Percentiles rank a stretch among this genome's conserved stretches.
Conservation (phyloP, 2,113 vertebrate genomes). For the Hemichromis elongatus region DNA sequence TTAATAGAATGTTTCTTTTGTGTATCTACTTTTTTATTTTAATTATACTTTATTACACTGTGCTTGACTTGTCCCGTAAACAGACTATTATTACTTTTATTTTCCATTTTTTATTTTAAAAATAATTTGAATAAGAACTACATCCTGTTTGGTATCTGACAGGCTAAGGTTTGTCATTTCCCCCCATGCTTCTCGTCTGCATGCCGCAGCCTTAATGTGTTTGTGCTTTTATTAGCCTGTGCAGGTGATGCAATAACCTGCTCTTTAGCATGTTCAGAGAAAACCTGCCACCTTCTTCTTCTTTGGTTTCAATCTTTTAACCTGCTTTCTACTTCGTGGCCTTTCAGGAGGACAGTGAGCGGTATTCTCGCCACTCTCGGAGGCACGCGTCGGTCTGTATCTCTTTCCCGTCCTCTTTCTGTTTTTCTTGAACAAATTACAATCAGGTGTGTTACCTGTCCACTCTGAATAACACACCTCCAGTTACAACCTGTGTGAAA, state of each 20-base stretch:
- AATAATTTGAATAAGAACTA: background rate
- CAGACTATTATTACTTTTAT: background rate
- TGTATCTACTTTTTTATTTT: background rate
- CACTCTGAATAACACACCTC: background rate
- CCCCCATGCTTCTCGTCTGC: background rate
- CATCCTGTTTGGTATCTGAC: background rate
- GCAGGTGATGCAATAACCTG: background rate
- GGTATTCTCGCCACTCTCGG: slow-evolving; percentile 81
- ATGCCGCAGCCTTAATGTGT: background rate
- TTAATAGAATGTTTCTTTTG: background rate
- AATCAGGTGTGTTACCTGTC: background rate
- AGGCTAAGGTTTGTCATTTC: background rate
- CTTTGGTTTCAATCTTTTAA: slow-evolving; percentile 5
- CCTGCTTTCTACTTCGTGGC: slow-evolving; percentile 28
- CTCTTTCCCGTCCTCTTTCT: background rate
- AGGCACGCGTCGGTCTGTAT: slow-evolving; percentile 89
- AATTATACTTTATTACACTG: background rate
- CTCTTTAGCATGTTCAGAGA: background rate
- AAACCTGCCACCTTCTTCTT: background rate
- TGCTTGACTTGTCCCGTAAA: background rate
- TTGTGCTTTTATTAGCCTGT: background rate
- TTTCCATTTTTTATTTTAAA: background rate
- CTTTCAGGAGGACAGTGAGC: slow-evolving; percentile 90
- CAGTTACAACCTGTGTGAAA: background rate
- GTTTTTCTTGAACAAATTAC: background rate